A percentile compares a stretch with the other conserved stretches of the same genome.
These are phyloP conservation scores for Smutsia temminckii DNA, from an alignment of 2,797 vertebrate genomes.

Conservation along the genomic window DNA sequence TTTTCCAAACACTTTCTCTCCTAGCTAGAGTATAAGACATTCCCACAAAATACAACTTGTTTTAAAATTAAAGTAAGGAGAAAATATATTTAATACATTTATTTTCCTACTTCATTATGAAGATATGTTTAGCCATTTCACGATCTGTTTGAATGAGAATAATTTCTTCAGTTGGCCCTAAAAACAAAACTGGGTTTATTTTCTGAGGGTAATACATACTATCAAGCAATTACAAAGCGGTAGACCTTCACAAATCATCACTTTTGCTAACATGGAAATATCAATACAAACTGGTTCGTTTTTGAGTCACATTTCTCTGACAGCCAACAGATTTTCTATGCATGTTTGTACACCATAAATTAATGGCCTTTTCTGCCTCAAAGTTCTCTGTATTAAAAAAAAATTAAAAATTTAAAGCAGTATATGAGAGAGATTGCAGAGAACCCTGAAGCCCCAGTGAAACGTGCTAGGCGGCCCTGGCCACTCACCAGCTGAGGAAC, in stretches of 20 bases:
- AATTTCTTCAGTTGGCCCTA: background rate
- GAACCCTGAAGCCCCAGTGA: background rate
- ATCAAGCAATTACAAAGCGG: background rate
- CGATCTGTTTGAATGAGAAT: background rate
- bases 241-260: background rate
- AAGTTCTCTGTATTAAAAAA: background rate
- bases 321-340: background rate
- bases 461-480: background rate
- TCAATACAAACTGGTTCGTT: background rate
- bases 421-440: background rate
- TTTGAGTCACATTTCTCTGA: background rate
- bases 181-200: constrained; percentile 21
- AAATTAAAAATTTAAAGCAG: background rate
- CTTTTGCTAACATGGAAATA: background rate
- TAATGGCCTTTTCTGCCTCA: background rate
- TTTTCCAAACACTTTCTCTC: background rate
- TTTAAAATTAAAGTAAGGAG: constrained; percentile 11
- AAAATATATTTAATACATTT: background rate
- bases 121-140: background rate
- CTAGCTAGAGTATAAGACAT: background rate
- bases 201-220: constrained; percentile 19
- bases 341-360: background rate
- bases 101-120: constrained; percentile 15
- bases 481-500: background rate
- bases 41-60: constrained; percentile 4